Percentiles rank a stretch among this genome's conserved stretches.
Evolutionary conservation across 64 coral and sea anemone species (phyloP).

Genomic region (Montipora foliosa): DNA sequence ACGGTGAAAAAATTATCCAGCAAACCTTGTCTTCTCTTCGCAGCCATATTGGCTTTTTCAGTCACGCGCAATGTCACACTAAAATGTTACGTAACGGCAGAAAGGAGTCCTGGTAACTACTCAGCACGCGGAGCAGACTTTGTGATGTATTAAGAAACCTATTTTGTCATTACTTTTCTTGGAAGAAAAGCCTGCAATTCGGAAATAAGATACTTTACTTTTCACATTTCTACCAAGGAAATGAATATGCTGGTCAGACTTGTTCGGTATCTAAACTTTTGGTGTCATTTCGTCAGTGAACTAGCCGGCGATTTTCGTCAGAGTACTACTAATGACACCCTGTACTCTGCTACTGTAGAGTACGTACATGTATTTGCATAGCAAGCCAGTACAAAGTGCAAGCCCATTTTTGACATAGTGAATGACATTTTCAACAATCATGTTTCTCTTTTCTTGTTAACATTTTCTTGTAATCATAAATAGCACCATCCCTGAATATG

Average conservation of each 20-base stretch:
- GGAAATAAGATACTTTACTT: conserved; percentile 24
- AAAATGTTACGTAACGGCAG: conserved; percentile 21
- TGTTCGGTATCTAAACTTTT: conserved; percentile 22
- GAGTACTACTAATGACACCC: conserved; percentile 49
- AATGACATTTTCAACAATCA: no score
- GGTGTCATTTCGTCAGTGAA: conserved; percentile 24
- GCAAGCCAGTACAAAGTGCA: no score
- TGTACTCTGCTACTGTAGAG: no score
- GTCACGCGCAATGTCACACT: conserved; percentile 11
- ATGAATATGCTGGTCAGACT: conserved; percentile 31
- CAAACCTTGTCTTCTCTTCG: not conserved
- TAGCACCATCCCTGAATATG: no score
- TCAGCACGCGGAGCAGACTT: not conserved
- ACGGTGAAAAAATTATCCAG: conserved; percentile 2
- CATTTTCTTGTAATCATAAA: no score
- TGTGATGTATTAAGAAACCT: conserved; percentile 1
- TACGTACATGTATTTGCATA: no score
- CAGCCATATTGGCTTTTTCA: conserved; percentile 14
- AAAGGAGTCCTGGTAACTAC: conserved; percentile 25
- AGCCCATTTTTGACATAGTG: no score
- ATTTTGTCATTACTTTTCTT: conserved; percentile 20
- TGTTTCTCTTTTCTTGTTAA: no score
- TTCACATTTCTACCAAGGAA: conserved; percentile 19
- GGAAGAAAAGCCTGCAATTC: conserved; percentile 24
- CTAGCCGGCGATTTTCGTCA: conserved; percentile 21